Percentiles rank a stretch among this genome's conserved stretches.
Conservation (phyloP, 1,140 invertebrate genomes). For the Drosophila pallidifrons region DNA sequence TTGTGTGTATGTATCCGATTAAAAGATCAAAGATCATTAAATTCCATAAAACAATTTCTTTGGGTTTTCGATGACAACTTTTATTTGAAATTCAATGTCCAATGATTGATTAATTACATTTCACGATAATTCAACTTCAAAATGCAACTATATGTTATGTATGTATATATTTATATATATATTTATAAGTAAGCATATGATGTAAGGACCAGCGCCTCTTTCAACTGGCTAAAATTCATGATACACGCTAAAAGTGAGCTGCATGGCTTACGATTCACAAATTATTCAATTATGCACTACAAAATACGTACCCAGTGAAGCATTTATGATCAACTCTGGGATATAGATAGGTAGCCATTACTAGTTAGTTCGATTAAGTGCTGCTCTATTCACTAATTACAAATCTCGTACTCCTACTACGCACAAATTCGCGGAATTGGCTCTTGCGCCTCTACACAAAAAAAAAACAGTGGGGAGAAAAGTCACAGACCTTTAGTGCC, state of each 20-base stretch:
- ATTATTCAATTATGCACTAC: slow-evolving; percentile 17
- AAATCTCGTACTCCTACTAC: slow-evolving; percentile 31
- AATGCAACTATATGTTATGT: slow-evolving; percentile 67
- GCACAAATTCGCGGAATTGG: slow-evolving; percentile 2
- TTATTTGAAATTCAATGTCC: slow-evolving; percentile 76
- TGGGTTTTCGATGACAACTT: slow-evolving; percentile 54
- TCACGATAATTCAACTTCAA: slow-evolving; percentile 69
- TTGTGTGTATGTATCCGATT: not conserved
- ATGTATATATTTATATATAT: not conserved
- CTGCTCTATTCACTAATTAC: slow-evolving; percentile 63
- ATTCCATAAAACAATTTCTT: too few relatives aligned
- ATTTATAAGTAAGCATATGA: slow-evolving; percentile 31
- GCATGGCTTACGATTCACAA: not conserved
- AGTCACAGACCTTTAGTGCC: slow-evolving; percentile 52
- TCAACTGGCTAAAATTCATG: slow-evolving; percentile 36
- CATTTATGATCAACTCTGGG: slow-evolving; percentile 29
- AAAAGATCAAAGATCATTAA: not conserved
- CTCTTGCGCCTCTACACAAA: slow-evolving; percentile 43
- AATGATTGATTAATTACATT: slow-evolving; percentile 67
- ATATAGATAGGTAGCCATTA: slow-evolving; percentile 8
- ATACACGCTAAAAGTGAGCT: slow-evolving; percentile 33
- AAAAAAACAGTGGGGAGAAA: slow-evolving; percentile 1
- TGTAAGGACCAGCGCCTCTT: slow-evolving; percentile 37
- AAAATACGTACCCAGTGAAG: slow-evolving; percentile 22
- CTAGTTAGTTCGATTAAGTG: slow-evolving; percentile 62